Evolutionary conservation across 2,888 invertebrate species (phyloP), one percentile per base, ranked within the genome.

Genomic region (Ornithoptera alexandrae): DNA sequence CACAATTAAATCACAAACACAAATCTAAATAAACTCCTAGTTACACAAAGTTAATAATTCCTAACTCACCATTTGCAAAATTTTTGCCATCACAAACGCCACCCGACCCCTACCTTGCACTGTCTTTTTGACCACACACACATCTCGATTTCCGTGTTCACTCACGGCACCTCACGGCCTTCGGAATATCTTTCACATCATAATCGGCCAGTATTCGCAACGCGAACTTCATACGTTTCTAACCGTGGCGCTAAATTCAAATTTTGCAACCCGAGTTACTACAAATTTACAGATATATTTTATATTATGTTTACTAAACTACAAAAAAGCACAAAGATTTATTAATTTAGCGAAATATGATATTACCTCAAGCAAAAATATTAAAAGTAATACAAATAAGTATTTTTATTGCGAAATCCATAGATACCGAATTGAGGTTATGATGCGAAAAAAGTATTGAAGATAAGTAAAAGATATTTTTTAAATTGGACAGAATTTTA

Each of bases 81-180:
- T 89, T 94, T 95, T 94, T 95, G 95, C 95, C 95, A 95, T 95
- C 94, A 95, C 95, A 95, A 93, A 94, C 94, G 94, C 95, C 95
- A 94, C 94, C 94, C 95, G 95, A 94, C 94, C 94, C 95, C 95
- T 94, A 94, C 94, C 94, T 94, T 95, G 94, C 95, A 94, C 94
- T 94, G 94, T 94, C 93, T 94, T 94, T 94, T 92, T 92, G 93
- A 93, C 93, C 93, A 93, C 93, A 93, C 93, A 92, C 92, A 91
- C 92, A 92, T 93, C 93, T 92, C 92, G 90, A 91, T 91, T 92
- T 90, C 91, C 91, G 93, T 92, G 92, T 93, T 93, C 93, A 90
- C 94, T 94, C 78, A 79, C 79, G 78, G 78, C 79, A 79, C 79
- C 79, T 79, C 94, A 93, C 94, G 94, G 93, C 93, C 93, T 94